phyloP scores from a whole-genome alignment of 2,888 invertebrate genomes.

The Hyles lineata region DNA sequence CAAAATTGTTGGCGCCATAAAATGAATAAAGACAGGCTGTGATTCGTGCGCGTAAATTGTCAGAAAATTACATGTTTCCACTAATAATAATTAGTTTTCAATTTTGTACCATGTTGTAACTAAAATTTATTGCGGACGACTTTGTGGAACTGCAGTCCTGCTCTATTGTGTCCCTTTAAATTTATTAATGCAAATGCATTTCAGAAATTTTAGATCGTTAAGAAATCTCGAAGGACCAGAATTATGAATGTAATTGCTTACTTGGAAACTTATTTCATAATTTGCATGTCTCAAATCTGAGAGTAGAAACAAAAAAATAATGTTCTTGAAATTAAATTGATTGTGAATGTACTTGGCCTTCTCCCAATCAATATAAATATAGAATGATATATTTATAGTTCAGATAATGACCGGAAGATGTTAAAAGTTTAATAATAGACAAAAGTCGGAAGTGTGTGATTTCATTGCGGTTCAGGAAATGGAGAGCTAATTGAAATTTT shows the following conservation, averaged over 20 bases:
- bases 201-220: not conserved
- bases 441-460: not conserved
- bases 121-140: not conserved
- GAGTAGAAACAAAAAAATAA: not conserved
- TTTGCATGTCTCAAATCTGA: too few relatives aligned
- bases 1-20: conserved; percentile 11
- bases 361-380: not conserved
- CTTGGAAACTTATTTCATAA: too few relatives aligned
- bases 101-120: not conserved
- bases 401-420: not conserved
- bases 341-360: conserved; percentile 3
- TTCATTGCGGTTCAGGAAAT: not conserved
- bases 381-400: not conserved
- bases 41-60: conserved; percentile 9
- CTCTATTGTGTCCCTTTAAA: not conserved
- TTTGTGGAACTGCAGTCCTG: not conserved
- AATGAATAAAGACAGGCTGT: conserved; percentile 9
- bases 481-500: not conserved
- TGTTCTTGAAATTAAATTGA: conserved; percentile 3
- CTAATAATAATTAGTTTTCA: conserved; percentile 16
- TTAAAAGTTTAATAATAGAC: not conserved
- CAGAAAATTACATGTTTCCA: conserved; percentile 14
- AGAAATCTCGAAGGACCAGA: not conserved
- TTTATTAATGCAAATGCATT: not conserved
- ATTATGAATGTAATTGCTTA: not conserved